These are phyloP conservation scores for Acrocyrtus sp. DNA, from an alignment of 2,888 invertebrate genomes.

Conservation along the genomic window DNA sequence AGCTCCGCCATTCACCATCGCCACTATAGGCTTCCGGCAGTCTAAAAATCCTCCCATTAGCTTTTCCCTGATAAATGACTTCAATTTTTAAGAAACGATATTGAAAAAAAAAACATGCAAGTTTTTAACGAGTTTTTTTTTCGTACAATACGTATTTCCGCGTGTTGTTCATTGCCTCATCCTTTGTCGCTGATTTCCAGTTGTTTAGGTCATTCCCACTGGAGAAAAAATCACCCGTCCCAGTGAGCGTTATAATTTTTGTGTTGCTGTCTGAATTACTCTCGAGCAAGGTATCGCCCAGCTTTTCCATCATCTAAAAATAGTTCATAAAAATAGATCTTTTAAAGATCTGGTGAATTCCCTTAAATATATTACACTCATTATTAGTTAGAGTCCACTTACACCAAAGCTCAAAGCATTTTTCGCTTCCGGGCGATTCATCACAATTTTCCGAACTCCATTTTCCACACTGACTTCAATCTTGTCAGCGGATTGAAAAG, in stretches of 20 bases:
- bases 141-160: slow-evolving; percentile 36
- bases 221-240: slow-evolving; percentile 23
- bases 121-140: too few species aligned
- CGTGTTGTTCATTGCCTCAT: slow-evolving; percentile 8
- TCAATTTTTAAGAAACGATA: too few species aligned
- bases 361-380: not conserved
- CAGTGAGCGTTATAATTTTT: slow-evolving; percentile 23
- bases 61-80: slow-evolving; percentile 1
- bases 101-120: too few species aligned
- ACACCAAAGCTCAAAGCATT: slow-evolving; percentile 23
- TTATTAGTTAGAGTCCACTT: too few species aligned
- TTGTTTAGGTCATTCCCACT: slow-evolving; percentile 36
- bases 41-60: slow-evolving; percentile 35
- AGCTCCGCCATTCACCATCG: slow-evolving; percentile 30
- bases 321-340: not conserved
- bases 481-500: slow-evolving; percentile 17
- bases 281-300: slow-evolving; percentile 16
- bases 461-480: slow-evolving; percentile 26
- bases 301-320: slow-evolving; percentile 30
- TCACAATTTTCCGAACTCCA: slow-evolving; percentile 23
- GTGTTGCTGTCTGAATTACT: slow-evolving; percentile 15
- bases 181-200: slow-evolving; percentile 11
- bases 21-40: slow-evolving; percentile 31
- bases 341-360: too few species aligned
- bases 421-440: slow-evolving; percentile 27